Conservation (phyloP, 2,113 vertebrate genomes). For the Vulpes vulpes region DNA sequence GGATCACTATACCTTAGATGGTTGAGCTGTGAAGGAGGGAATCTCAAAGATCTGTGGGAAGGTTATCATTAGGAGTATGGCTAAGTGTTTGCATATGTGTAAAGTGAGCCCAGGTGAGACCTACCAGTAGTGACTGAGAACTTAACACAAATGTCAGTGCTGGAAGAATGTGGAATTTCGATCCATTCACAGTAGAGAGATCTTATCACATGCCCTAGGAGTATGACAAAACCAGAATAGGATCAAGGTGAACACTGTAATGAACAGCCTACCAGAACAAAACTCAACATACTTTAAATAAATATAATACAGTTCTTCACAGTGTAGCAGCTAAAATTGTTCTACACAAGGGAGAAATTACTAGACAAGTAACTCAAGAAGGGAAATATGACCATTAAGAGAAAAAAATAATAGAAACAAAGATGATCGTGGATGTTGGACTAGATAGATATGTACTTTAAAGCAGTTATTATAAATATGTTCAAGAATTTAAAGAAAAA, state of each 20-base stretch:
- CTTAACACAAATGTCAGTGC: not conserved
- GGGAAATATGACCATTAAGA: not conserved
- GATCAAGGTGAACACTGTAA: not conserved
- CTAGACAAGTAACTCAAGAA: not conserved
- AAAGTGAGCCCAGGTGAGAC: not conserved
- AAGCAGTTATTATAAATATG: not conserved
- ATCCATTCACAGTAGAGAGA: not conserved
- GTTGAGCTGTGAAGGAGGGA: not conserved
- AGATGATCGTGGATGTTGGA: not conserved
- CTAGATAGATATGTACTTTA: not conserved
- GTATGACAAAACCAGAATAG: not conserved
- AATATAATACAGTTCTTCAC: not conserved
- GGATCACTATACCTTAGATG: not conserved
- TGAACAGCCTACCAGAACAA: not conserved
- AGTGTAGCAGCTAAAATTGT: not conserved
- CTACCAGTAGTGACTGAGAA: not conserved
- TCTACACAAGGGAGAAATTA: not conserved
- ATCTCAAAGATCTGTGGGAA: not conserved
- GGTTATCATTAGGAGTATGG: not conserved
- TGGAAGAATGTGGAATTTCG: not conserved
- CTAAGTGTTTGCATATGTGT: not conserved
- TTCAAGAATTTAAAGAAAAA: not conserved
- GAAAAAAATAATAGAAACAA: constrained; percentile 17
- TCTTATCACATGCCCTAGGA: not conserved
- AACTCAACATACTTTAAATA: not conserved